Percentiles rank a stretch among this genome's conserved stretches.
These are phyloP conservation scores for Toxotes lorentzi DNA, from an alignment of 2,797 vertebrate species.

Conservation along the genomic window DNA sequence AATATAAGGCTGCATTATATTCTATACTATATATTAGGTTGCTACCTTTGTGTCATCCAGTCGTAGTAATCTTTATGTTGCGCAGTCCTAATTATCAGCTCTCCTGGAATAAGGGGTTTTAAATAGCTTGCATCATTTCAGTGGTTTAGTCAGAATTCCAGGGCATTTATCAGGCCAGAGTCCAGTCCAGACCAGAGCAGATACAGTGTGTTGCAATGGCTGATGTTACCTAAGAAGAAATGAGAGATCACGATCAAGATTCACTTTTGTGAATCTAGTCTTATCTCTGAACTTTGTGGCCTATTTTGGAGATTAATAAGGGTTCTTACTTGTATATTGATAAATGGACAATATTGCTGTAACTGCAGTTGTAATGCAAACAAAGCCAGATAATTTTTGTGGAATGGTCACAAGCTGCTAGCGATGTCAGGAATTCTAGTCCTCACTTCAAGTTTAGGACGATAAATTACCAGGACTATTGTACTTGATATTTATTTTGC, in stretches of 20 bases:
- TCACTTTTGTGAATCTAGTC: background rate
- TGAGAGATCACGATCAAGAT: slow-evolving; percentile 10
- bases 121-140: slow-evolving; percentile 28
- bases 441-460: background rate
- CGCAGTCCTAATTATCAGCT: slow-evolving; percentile 28
- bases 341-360: background rate
- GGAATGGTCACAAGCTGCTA: background rate
- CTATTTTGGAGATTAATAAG: background rate
- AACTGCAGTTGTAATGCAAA: background rate
- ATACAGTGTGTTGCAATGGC: slow-evolving; percentile 27
- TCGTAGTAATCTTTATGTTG: slow-evolving; percentile 22
- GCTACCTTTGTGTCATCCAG: background rate
- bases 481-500: background rate
- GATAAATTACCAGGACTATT: background rate
- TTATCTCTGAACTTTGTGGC: background rate
- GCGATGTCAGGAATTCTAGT: background rate
- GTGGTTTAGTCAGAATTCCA: slow-evolving; percentile 29
- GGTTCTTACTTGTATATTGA: background rate
- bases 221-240: slow-evolving; percentile 14
- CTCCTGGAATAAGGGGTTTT: slow-evolving; percentile 38
- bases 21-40: no score
- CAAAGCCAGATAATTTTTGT: background rate
- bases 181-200: background rate
- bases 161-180: slow-evolving; percentile 41
- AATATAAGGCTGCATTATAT: background rate